Conservation (phyloP, 1,140 invertebrate species). For the Nasonia vitripennis region DNA sequence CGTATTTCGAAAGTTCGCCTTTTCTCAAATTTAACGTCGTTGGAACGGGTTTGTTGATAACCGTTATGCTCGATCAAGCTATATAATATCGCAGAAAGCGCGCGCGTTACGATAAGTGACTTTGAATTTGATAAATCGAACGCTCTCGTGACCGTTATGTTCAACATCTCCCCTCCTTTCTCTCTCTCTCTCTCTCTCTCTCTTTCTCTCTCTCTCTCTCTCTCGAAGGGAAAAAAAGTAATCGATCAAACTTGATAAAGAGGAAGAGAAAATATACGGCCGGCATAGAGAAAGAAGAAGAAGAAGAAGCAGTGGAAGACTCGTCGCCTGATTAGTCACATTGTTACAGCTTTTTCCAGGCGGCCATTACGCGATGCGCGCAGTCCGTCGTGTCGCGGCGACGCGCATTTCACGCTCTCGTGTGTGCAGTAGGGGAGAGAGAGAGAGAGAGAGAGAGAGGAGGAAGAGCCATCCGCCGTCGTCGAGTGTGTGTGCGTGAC, state of each 20-base stretch:
- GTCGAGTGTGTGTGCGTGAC: slow-evolving; percentile 14
- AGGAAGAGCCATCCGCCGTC: not conserved
- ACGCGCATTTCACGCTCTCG: slow-evolving; percentile 16
- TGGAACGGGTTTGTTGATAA: not conserved
- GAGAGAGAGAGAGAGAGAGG: not conserved
- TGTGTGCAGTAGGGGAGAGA: not conserved
- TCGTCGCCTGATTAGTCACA: slow-evolving; percentile 58
- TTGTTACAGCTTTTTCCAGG: slow-evolving; percentile 57
- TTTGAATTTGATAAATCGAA: not conserved
- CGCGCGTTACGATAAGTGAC: not conserved
- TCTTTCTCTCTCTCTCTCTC: too few species aligned
- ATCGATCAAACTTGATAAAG: not conserved
- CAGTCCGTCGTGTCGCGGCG: slow-evolving; percentile 11
- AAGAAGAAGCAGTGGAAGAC: slow-evolving; percentile 43
- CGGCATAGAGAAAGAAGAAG: slow-evolving; percentile 51
- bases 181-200: too few species aligned
- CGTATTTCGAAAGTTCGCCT: not conserved
- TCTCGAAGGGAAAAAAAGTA: not conserved
- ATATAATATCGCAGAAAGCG: too few species aligned
- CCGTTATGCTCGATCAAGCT: not conserved
- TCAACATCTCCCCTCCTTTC: too few species aligned
- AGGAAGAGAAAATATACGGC: slow-evolving; percentile 7
- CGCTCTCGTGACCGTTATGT: too few species aligned
- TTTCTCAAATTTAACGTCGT: not conserved
- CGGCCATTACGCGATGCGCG: slow-evolving; percentile 46